Percentiles rank a stretch among this genome's conserved stretches.
These are phyloP conservation scores for Aphis gossypii DNA, from an alignment of 1,140 invertebrate genomes.

Conservation along the genomic window DNA sequence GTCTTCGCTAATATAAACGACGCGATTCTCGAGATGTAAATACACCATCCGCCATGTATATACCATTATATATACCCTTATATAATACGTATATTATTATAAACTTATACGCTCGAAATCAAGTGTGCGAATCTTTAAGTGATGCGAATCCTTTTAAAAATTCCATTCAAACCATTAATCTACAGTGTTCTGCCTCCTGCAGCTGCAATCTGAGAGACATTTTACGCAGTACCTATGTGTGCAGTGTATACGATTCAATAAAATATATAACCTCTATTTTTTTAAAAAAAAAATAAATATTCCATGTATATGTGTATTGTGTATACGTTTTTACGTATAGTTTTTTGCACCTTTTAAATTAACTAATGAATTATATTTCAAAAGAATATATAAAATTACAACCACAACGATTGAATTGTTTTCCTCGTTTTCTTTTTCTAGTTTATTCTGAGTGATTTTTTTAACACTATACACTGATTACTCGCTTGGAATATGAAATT, in stretches of 20 bases:
- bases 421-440: not conserved
- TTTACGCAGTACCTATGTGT: not conserved
- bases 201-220: not conserved
- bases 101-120: not conserved
- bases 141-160: conserved; percentile 15
- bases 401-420: not conserved
- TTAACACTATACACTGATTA: not conserved
- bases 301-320: not conserved
- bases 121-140: not conserved
- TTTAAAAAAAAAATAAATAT: not conserved
- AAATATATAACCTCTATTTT: not conserved
- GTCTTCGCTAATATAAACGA: conserved; percentile 9
- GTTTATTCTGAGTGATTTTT: not conserved
- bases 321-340: not conserved
- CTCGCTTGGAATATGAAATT: not conserved
- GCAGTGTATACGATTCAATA: not conserved
- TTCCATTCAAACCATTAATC: not conserved
- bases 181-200: not conserved
- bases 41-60: not conserved
- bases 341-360: not conserved
- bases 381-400: not conserved
- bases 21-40: not conserved
- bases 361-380: not conserved
- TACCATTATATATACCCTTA: not conserved
- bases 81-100: not conserved